Evolutionary conservation across 2,888 invertebrate genomes (phyloP).

Genomic region (Dorcus hopei): DNA sequence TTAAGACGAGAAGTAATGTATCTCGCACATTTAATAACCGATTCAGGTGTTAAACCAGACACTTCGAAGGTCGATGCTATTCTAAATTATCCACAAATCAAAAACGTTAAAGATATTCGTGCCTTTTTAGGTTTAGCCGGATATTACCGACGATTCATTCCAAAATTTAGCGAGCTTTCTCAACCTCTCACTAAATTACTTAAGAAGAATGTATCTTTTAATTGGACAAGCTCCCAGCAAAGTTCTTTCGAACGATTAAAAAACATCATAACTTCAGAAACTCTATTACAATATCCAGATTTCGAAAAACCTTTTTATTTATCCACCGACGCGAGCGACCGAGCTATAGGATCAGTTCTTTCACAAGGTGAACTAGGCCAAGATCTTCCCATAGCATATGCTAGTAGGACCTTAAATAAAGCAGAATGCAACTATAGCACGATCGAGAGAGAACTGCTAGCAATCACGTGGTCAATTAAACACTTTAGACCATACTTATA

Average conservation of each 20-base stretch:
- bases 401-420: not conserved
- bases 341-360: conserved; percentile 8
- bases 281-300: conserved; percentile 13
- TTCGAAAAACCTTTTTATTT: conserved; percentile 10
- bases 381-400: conserved; percentile 1
- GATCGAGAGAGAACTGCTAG: conserved; percentile 5
- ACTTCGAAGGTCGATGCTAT: conserved; percentile 6
- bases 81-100: conserved; percentile 4
- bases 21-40: not conserved
- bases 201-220: conserved; percentile 6
- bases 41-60: conserved; percentile 15
- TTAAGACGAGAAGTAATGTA: conserved; percentile 9
- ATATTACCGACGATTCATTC: conserved; percentile 16
- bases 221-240: not conserved
- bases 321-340: conserved; percentile 16
- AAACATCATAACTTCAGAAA: conserved; percentile 9
- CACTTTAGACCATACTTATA: conserved; percentile 2
- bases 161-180: conserved; percentile 9
- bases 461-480: conserved; percentile 2
- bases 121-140: conserved; percentile 12
- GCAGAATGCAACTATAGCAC: not conserved
- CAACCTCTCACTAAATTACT: conserved; percentile 9
- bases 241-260: conserved; percentile 2
- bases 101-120: conserved; percentile 11
- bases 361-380: conserved; percentile 5